A percentile compares a stretch with the other conserved stretches of the same genome.
These are phyloP conservation scores for Isotomurus palustris DNA, from an alignment of 2,888 invertebrate genomes.

Conservation along the genomic window DNA sequence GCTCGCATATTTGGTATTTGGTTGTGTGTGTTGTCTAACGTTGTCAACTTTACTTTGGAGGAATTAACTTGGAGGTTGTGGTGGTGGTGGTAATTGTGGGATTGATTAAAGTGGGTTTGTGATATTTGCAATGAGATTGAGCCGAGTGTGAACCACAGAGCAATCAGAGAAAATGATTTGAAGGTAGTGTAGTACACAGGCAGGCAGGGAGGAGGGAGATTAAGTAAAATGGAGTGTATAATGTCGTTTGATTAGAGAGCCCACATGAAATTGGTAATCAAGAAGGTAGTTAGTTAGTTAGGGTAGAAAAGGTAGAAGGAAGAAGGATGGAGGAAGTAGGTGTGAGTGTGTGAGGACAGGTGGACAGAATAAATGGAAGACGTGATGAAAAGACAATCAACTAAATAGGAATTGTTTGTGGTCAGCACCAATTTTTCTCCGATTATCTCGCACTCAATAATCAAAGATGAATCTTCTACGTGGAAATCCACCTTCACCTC, in stretches of 20 bases:
- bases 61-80: too few relatives aligned
- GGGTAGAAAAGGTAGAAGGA: neutral
- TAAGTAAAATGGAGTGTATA: neutral
- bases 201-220: neutral
- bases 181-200: neutral
- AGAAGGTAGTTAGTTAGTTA: neutral
- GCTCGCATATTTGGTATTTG: too few relatives aligned
- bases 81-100: too few relatives aligned
- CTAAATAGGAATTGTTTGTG: conserved; percentile 13
- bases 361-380: conserved; percentile 12
- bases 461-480: neutral
- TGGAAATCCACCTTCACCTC: neutral
- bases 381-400: conserved; percentile 42
- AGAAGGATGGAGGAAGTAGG: neutral
- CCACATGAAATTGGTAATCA: neutral
- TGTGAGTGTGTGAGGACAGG: neutral
- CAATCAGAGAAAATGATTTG: neutral
- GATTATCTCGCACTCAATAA: neutral
- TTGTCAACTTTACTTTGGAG: too few relatives aligned
- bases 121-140: too few relatives aligned
- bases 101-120: too few relatives aligned
- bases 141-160: too few relatives aligned
- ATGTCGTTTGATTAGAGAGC: neutral
- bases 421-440: neutral
- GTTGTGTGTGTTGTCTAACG: too few relatives aligned